phyloP scores from a whole-genome alignment of 2,888 invertebrate genomes.

The Tenthredo scrophulariae region DNA sequence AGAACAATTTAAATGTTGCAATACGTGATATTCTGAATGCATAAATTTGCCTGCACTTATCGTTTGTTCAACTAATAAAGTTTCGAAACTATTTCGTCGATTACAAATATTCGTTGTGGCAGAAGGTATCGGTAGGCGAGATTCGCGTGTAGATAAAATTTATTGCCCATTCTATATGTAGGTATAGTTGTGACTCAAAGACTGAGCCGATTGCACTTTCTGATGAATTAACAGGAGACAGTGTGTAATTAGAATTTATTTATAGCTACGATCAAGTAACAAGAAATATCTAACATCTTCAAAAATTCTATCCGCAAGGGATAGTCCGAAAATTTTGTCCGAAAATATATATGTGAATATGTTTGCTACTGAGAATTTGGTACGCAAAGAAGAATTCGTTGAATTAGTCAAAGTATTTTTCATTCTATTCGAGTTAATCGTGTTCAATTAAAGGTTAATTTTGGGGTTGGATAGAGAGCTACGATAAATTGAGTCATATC shows the following conservation, averaged over 20 bases:
- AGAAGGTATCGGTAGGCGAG: neutral
- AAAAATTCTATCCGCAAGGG: neutral
- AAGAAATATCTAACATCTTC: neutral
- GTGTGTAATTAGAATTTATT: conserved; percentile 4
- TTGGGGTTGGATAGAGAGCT: neutral
- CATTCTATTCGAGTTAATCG: neutral
- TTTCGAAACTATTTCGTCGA: neutral
- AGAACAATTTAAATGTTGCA: neutral
- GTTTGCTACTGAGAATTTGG: neutral
- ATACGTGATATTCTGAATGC: conserved; percentile 9
- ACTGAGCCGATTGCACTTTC: conserved; percentile 2
- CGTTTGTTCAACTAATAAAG: neutral
- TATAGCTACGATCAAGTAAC: neutral
- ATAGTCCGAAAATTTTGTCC: neutral
- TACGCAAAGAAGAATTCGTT: neutral
- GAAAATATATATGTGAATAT: neutral
- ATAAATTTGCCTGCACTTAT: conserved; percentile 22
- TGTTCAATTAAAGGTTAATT: neutral
- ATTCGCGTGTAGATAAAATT: conserved; percentile 47
- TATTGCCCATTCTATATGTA: neutral
- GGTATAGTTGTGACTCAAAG: neutral
- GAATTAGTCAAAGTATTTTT: neutral
- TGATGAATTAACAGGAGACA: conserved; percentile 16
- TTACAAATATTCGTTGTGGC: neutral
- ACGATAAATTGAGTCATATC: neutral